Evolutionary conservation across 2,797 vertebrate species (phyloP).

Genomic region (Amblyopsis hoosieri): DNA sequence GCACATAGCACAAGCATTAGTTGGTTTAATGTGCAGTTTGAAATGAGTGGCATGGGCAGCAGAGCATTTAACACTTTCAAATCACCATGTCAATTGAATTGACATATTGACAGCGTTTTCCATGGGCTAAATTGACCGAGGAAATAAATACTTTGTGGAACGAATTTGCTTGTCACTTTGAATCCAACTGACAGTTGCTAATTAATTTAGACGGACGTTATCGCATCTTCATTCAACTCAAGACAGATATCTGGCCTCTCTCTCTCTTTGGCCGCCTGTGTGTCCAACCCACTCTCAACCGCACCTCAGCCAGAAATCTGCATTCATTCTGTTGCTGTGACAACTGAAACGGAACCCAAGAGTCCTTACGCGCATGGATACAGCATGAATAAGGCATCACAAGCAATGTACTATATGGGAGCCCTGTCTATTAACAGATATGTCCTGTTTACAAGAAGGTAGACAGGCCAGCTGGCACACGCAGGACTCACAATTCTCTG

Average conservation of each 20-base stretch:
- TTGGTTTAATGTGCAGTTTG: constrained; percentile 33
- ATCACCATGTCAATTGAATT: constrained; percentile 48
- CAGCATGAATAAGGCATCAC: constrained; percentile 44
- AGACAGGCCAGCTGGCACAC: constrained; percentile 12
- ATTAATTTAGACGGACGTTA: constrained; percentile 36
- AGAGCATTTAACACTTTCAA: constrained; percentile 41
- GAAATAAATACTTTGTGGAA: constrained; percentile 33
- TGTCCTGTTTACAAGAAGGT: constrained; percentile 31
- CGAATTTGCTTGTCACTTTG: constrained; percentile 47
- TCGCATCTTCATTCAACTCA: constrained; percentile 19
- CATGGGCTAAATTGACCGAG: constrained; percentile 30
- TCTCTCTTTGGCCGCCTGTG: background rate
- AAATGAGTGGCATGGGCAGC: constrained; percentile 52
- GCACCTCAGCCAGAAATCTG: constrained; percentile 12
- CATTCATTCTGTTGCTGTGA: constrained; percentile 52
- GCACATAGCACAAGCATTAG: background rate
- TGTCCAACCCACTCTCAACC: constrained; percentile 3
- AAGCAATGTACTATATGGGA: constrained; percentile 40
- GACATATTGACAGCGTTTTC: constrained; percentile 43
- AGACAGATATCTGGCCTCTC: background rate
- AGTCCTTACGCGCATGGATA: constrained; percentile 30
- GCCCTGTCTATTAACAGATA: constrained; percentile 34
- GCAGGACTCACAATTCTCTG: constrained; percentile 20
- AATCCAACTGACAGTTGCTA: constrained; percentile 58
- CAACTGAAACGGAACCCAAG: constrained; percentile 57